Base-by-base conservation (phyloP, 2,797 vertebrate species). In the Lemur catta region DNA sequence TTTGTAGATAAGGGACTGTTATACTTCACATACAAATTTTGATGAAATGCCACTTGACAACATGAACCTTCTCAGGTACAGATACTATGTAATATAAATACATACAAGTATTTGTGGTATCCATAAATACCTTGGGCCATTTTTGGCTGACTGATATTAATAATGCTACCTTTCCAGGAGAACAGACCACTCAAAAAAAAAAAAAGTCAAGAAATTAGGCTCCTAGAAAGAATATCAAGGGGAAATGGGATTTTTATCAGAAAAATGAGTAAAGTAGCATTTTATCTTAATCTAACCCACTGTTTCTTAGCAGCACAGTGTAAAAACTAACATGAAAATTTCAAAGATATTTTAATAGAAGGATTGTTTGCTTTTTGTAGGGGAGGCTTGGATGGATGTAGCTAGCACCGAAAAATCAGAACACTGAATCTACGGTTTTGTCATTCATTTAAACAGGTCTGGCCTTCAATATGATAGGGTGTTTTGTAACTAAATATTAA, bases 401-500 rank as follows among this genome's bases (percentile, higher is more conserved):
- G 50, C 35, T 17, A 67, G 20, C 13, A 33, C 57, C 50, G n/a
- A 78, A 84, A 89, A 78, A 78, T 71, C 3, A 14, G 30, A 87
- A 84, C 7, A 63, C 43, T 78, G 35, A 84, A 92, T 59, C 26
- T 76, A 28, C 14, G 48, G 20, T 43, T 61, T 88, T 35, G 26
- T 79, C 28, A 72, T 46, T 87, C n/a, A 48, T 41, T 94, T 50
- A 82, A 93, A 84, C 30, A 35, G 15, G 14, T 89, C 24, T 92
- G 59, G 4, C 79, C 52, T 72, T 95, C 30, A 82, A 82, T 6
- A 89, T 0, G 17, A 89, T 35, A 61, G 86, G 35, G 28, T 0
- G 46, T 95, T 88, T 63, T 80, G 24, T n/a, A 89, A 84, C 28
- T 85, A 91, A 92, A 71, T 35, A 94, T 61, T 85, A 67, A 85